These are phyloP conservation scores for Serrognathus titanus DNA, from an alignment of 2,888 invertebrate genomes.

Conservation along the genomic window DNA sequence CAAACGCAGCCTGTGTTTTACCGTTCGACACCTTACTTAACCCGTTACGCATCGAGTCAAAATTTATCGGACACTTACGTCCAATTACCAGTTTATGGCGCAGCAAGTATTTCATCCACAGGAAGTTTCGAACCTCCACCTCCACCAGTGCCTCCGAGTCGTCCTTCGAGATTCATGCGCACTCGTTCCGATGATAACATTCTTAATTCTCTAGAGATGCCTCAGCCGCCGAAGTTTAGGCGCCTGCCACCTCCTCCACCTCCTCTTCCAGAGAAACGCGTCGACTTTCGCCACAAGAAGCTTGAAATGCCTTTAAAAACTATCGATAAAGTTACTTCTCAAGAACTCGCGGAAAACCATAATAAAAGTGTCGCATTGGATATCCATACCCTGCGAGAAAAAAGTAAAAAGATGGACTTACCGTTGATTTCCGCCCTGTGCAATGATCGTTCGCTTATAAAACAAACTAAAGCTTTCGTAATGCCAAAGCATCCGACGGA, in stretches of 20 bases:
- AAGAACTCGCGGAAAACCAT: not conserved
- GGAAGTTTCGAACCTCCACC: constrained; percentile 60
- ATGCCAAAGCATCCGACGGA: constrained; percentile 64
- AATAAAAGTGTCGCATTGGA: constrained; percentile 54
- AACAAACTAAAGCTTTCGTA: constrained; percentile 84
- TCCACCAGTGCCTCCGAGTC: constrained; percentile 61
- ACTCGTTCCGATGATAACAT: constrained; percentile 82
- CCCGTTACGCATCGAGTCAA: constrained; percentile 76
- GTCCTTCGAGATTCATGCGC: constrained; percentile 60
- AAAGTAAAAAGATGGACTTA: constrained; percentile 84
- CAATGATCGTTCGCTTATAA: constrained; percentile 85
- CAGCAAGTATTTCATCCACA: constrained; percentile 64
- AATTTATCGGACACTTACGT: constrained; percentile 74
- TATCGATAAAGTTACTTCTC: constrained; percentile 8
- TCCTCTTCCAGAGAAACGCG: constrained; percentile 45
- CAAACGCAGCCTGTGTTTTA: constrained; percentile 73
- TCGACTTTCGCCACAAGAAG: constrained; percentile 5
- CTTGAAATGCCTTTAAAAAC: not conserved
- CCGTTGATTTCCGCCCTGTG: constrained; percentile 91
- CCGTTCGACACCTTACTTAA: constrained; percentile 77
- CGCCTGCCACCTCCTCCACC: constrained; percentile 54
- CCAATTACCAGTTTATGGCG: constrained; percentile 67
- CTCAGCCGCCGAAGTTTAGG: constrained; percentile 54
- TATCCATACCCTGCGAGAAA: constrained; percentile 80
- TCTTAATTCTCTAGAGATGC: constrained; percentile 62